These are phyloP conservation scores for Tillus elongatus DNA, from an alignment of 2,888 invertebrate species.

Conservation along the genomic window DNA sequence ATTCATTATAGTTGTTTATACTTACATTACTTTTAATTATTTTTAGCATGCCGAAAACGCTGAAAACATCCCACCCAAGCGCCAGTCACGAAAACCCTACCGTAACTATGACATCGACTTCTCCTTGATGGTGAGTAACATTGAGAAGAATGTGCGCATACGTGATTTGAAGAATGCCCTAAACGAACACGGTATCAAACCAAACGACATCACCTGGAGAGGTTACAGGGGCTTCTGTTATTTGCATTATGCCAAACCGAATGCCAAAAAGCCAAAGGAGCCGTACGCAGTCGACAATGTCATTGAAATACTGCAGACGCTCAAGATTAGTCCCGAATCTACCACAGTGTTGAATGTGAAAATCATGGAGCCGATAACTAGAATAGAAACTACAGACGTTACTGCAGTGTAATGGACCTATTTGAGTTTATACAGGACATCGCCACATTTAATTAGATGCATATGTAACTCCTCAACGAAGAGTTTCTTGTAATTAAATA, in stretches of 20 bases:
- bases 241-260: slow-evolving; percentile 64
- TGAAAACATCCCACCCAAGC: slow-evolving; percentile 9
- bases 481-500: too few relatives aligned
- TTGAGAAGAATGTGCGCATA: slow-evolving; percentile 60
- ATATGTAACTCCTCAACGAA: too few relatives aligned
- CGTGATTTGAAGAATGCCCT: slow-evolving; percentile 67
- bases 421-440: too few relatives aligned
- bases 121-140: slow-evolving; percentile 58
- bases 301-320: slow-evolving; percentile 42
- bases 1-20: too few relatives aligned
- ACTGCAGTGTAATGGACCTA: slow-evolving; percentile 44
- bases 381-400: slow-evolving; percentile 46
- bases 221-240: slow-evolving; percentile 43
- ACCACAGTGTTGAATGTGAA: slow-evolving; percentile 38
- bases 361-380: slow-evolving; percentile 45
- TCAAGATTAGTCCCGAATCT: slow-evolving; percentile 38
- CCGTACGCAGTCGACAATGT: slow-evolving; percentile 44
- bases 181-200: slow-evolving; percentile 64
- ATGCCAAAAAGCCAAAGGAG: slow-evolving; percentile 24
- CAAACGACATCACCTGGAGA: slow-evolving; percentile 65
- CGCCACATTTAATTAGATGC: too few relatives aligned
- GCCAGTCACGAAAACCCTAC: slow-evolving; percentile 10
- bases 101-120: slow-evolving; percentile 43
- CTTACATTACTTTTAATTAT: too few relatives aligned
- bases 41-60: slow-evolving; percentile 8